A percentile compares a stretch with the other conserved stretches of the same genome.
Evolutionary conservation across 2,113 vertebrate species (phyloP).

Genomic region (Oreotrochilus melanogaster): DNA sequence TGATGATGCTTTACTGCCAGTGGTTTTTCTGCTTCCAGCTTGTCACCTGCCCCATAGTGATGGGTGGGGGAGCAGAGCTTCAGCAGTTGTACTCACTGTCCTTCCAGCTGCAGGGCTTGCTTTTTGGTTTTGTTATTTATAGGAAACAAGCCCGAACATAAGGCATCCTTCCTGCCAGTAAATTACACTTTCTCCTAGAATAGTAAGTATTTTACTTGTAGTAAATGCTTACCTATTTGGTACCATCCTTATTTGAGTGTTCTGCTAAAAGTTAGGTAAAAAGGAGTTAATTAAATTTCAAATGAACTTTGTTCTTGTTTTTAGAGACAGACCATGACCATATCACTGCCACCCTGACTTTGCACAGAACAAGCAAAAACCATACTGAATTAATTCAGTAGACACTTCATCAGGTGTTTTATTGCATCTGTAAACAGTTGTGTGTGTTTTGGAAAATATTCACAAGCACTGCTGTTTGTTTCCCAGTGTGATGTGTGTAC

Average conservation of each 20-base stretch:
- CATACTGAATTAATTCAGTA: neutral
- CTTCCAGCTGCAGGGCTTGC: neutral
- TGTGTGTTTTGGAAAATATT: neutral
- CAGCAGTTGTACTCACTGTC: neutral
- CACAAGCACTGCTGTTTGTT: neutral
- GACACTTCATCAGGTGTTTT: neutral
- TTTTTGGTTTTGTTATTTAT: neutral
- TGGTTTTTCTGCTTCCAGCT: neutral
- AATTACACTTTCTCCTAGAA: neutral
- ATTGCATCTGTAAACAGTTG: neutral
- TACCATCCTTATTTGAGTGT: neutral
- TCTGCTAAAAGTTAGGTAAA: neutral
- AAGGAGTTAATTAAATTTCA: neutral
- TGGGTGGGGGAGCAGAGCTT: neutral
- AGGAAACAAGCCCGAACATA: neutral
- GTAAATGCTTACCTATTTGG: neutral
- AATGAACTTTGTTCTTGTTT: neutral
- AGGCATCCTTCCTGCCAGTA: neutral
- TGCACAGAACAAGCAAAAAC: neutral
- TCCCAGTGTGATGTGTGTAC: neutral
- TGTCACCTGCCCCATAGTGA: neutral
- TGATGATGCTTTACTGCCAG: neutral
- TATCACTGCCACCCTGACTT: neutral
- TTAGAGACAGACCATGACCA: neutral
- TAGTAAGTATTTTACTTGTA: neutral